Evolutionary conservation across 2,113 vertebrate species (phyloP).

Genomic region (Cricetomys ansorgei): DNA sequence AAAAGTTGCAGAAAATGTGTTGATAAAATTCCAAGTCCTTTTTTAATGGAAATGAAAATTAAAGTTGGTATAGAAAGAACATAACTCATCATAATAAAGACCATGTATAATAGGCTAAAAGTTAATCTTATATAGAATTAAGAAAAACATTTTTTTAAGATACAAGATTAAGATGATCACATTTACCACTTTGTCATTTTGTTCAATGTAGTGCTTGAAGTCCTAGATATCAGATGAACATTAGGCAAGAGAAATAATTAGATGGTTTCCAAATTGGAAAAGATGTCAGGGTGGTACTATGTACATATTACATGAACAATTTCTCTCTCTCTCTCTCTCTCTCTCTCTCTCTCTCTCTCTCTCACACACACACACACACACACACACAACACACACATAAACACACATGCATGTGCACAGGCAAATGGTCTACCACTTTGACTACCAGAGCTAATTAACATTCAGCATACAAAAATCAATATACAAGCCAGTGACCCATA

Average conservation of each 20-base stretch:
- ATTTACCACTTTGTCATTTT: neutral
- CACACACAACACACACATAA: neutral
- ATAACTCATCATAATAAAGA: neutral
- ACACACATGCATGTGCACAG: neutral
- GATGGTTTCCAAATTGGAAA: neutral
- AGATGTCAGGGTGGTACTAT: neutral
- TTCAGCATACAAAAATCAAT: neutral
- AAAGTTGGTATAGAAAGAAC: neutral
- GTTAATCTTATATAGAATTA: neutral
- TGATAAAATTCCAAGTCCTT: neutral
- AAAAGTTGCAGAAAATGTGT: neutral
- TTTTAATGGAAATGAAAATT: neutral
- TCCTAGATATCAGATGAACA: neutral
- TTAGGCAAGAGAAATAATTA: neutral
- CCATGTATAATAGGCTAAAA: neutral
- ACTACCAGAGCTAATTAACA: neutral
- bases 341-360: too few relatives aligned
- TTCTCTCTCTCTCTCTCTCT: too few relatives aligned
- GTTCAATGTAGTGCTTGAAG: neutral
- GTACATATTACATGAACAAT: neutral
- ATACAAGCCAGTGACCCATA: neutral
- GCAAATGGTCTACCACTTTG: neutral
- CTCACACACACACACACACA: neutral
- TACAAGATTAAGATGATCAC: neutral
- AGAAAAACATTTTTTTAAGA: neutral